Evolutionary conservation across 1,140 invertebrate species (phyloP), one percentile per base, ranked within the genome.

Genomic region (Drosophila nikananu): DNA sequence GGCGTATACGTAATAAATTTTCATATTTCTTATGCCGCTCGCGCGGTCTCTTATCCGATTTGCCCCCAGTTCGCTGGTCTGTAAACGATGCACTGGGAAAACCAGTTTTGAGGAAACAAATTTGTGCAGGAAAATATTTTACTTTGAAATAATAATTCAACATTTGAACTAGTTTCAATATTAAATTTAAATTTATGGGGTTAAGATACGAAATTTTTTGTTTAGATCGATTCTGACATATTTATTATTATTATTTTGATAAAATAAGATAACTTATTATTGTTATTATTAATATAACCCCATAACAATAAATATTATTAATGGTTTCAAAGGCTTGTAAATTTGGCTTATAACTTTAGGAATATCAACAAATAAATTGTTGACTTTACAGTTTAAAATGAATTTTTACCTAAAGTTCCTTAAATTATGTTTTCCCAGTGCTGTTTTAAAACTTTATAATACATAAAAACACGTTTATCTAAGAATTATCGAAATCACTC

Each of bases 1-100:
- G 81, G 61, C 86, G 86, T 90, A 90, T 90, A 73, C 86, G 86
- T 68, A 90, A 90, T 90, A 90, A 90, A 90, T 90, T 90, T 90
- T 86, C 75, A 90, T 90, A 90, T 90, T 91, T 86, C 81, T 82
- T 80, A 81, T 84, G 62, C 72, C 59, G 52, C 66, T 65, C 66
- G 48, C 71, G 25, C 51, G 54, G 35, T 65, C 48, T 63, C 49
- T 76, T 73, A 70, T 70, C 58, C 72, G 61, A 62, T 64, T 49
- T 62, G 12, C 41, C 41, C 44, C 23, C 54, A 67, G 55, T 32
- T 77, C 54, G 39, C 42, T 78, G 75, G 75, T 42, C 64, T 41
- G 68, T 25, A 41, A 72, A 15, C 27, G 25, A 60, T 72, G 51
- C 39, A 68, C 42, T 54, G 37, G 13, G 5, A 35, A n/a, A 25